A percentile compares a stretch with the other conserved stretches of the same genome.
Conservation (phyloP, 2,113 vertebrate species). For the Vulpes vulpes region DNA sequence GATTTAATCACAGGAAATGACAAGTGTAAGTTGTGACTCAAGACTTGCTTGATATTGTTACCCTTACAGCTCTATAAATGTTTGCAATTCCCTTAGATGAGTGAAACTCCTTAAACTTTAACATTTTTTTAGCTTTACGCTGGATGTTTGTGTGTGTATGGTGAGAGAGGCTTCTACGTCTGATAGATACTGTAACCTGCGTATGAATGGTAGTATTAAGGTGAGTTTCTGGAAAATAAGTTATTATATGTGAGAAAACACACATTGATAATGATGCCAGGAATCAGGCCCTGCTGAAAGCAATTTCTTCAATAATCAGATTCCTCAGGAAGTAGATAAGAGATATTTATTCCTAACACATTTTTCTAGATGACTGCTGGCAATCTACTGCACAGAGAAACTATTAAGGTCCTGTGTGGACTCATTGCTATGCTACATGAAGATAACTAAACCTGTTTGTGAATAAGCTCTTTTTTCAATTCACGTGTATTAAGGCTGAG, state of each 20-base stretch:
- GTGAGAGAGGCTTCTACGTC: not conserved
- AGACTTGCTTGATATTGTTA: conserved; percentile 37
- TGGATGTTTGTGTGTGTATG: not conserved
- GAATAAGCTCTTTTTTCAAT: not conserved
- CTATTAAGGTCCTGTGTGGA: not conserved
- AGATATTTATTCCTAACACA: not conserved
- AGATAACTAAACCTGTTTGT: not conserved
- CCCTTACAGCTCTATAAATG: not conserved
- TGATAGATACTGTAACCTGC: not conserved
- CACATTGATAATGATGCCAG: not conserved
- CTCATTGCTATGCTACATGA: not conserved
- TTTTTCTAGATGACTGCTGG: not conserved
- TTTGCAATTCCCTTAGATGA: not conserved
- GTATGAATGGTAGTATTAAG: not conserved
- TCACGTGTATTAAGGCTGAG: not conserved
- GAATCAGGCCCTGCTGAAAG: not conserved
- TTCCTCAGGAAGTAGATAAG: not conserved
- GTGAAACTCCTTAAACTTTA: not conserved
- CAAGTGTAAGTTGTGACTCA: conserved; percentile 71
- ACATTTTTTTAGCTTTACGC: not conserved
- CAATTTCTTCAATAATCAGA: not conserved
- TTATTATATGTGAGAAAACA: not conserved
- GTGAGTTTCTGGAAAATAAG: not conserved
- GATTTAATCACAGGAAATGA: conserved; percentile 84
- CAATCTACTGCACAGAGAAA: not conserved